Percentiles rank a stretch among this genome's conserved stretches.
Evolutionary conservation across 30 jellyfish, hydroid and myxozoan species (phyloP).

Genomic region (Pelagia noctiluca): DNA sequence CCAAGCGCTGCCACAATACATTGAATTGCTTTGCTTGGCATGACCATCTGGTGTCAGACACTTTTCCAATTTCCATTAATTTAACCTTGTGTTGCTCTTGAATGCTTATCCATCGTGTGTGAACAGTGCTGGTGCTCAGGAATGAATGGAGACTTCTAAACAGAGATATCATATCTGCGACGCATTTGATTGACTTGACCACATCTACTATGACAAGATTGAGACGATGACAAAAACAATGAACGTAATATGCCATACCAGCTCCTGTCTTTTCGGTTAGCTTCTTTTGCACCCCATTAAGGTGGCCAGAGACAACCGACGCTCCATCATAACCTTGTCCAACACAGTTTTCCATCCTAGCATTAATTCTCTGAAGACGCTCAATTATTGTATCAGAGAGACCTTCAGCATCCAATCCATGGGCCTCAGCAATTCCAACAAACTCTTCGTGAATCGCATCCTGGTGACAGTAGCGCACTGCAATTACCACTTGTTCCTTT

Average conservation of each 20-base stretch:
- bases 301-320: slow-evolving; percentile 63
- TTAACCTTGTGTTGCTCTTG: too few species aligned
- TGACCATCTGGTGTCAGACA: too few species aligned
- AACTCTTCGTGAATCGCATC: slow-evolving; percentile 48
- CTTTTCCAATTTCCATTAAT: too few species aligned
- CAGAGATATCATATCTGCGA: too few species aligned
- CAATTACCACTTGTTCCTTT: slow-evolving; percentile 59
- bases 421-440: slow-evolving; percentile 46
- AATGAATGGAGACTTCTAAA: too few species aligned
- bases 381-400: too few species aligned
- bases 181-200: slow-evolving; percentile 9
- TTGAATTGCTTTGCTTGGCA: too few species aligned
- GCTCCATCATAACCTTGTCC: slow-evolving; percentile 77
- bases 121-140: too few species aligned
- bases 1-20: too few species aligned
- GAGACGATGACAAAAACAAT: slow-evolving; percentile 54
- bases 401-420: slow-evolving; percentile 62
- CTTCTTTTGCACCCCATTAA: slow-evolving; percentile 37
- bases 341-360: slow-evolving; percentile 30
- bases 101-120: too few species aligned
- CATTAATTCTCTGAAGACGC: slow-evolving; percentile 24
- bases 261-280: slow-evolving; percentile 42
- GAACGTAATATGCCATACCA: too few species aligned
- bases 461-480: slow-evolving; percentile 53
- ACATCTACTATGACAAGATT: slow-evolving; percentile 48